Base-by-base conservation (phyloP, 92 coral and sea anemone genomes). In the Zoanthus sociatus region DNA sequence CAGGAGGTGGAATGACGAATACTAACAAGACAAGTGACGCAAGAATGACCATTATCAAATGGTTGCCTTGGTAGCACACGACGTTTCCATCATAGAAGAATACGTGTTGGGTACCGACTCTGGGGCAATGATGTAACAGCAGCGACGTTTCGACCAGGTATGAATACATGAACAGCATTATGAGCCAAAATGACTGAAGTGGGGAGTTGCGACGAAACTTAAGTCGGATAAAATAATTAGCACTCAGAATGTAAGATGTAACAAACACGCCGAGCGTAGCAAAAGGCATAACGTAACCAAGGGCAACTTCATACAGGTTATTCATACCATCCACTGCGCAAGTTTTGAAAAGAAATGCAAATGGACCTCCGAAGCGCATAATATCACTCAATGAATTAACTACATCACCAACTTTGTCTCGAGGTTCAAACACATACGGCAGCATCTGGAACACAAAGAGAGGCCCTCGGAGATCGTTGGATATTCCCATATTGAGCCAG, bases 401-500 rank as follows among this genome's bases (percentile, higher is more conserved):
- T 1, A 50, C 12, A 31, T 87, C 69, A 15, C 96, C 98, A 42
- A 93, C 93, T 12, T 67, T 64, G 63, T 88, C 88, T 46, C 88
- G 88, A 6, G 95, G 96, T 47, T 87, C 83, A 63, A 95, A 91
- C 37, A 97, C 77, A 61, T 95, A 93, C n/a, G 99, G 98, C 33
- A 97, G 96, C 72, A 97, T 93, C 77, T 97, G 99, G 78, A 97
- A 95, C 72, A 95, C 94, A 86, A 97, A 97, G 56, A 97, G 87
- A 33, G 99, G 98, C 0, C 98, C 99, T 14, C 98, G 97, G 30
- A 97, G 98, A 20, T 93, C 98, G 84, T 94, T 97, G 67, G 96
- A 92, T 89, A 97, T 89, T 44, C 95, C 94, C 83, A 98, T 98
- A 84, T 97, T 97, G 87, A 95, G 86, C 60, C 92, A 92, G 45